These are phyloP conservation scores for Julus scanicus DNA, from an alignment of 2,888 invertebrate species.

Conservation along the genomic window DNA sequence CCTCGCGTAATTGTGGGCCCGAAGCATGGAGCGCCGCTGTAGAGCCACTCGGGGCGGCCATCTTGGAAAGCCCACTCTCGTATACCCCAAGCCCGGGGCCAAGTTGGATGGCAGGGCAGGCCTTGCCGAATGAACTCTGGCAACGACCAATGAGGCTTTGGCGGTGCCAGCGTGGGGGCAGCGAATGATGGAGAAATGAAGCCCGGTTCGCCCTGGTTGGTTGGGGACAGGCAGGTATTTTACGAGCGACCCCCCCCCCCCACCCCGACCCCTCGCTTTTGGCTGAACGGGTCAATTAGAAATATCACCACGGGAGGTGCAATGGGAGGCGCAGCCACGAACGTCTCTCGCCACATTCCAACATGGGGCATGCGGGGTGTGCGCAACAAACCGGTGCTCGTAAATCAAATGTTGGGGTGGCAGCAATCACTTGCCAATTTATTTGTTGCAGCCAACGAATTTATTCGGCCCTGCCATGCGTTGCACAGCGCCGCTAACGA, in stretches of 20 bases:
- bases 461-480: slow-evolving; percentile 54
- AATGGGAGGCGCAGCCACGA: slow-evolving; percentile 50
- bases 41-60: slow-evolving; percentile 34
- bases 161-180: slow-evolving; percentile 32
- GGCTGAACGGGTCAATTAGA: slow-evolving; percentile 55
- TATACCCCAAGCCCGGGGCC: background rate
- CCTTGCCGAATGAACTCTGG: background rate
- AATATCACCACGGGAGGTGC: slow-evolving; percentile 55
- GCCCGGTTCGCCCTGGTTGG: background rate
- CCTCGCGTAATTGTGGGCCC: slow-evolving; percentile 31
- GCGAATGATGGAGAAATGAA: slow-evolving; percentile 25
- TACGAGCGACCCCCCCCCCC: slow-evolving; percentile 11
- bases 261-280: background rate
- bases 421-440: slow-evolving; percentile 55
- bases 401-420: slow-evolving; percentile 52
- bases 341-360: slow-evolving; percentile 52
- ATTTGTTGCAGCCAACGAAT: slow-evolving; percentile 56
- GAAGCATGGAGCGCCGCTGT: slow-evolving; percentile 33
- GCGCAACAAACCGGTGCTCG: slow-evolving; percentile 45
- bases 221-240: background rate
- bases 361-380: slow-evolving; percentile 47
- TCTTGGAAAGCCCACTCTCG: background rate
- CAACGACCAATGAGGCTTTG: slow-evolving; percentile 39
- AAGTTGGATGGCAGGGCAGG: background rate
- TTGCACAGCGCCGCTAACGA: slow-evolving; percentile 22